Conservation (phyloP, 2,113 vertebrate species). For the Corvus cornix region DNA sequence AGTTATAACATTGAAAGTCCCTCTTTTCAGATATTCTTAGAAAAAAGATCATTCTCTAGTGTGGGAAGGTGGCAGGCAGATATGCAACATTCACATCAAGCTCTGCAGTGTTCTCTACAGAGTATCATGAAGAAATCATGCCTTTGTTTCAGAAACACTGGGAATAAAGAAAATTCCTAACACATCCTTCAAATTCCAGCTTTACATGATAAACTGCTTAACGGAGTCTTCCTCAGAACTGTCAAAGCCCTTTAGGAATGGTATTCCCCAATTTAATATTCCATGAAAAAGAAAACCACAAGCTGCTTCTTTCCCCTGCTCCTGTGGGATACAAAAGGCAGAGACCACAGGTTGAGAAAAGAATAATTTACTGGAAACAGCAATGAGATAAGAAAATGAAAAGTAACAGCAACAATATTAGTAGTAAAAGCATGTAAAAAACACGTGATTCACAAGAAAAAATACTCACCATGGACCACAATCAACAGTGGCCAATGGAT, state of each 20-base stretch:
- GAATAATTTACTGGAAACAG: neutral
- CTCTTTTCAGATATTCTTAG: neutral
- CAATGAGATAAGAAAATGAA: neutral
- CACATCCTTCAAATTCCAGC: neutral
- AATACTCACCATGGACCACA: neutral
- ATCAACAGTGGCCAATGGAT: fast-evolving
- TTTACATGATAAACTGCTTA: neutral
- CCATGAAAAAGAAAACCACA: neutral
- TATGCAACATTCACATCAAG: neutral
- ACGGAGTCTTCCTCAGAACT: neutral
- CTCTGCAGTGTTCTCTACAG: neutral
- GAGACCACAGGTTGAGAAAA: fast-evolving
- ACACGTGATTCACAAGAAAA: neutral
- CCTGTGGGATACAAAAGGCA: neutral
- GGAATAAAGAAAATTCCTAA: neutral
- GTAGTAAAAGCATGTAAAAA: neutral
- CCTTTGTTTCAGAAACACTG: neutral
- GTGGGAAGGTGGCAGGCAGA: neutral
- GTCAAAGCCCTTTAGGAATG: neutral
- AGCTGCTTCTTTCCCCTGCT: neutral
- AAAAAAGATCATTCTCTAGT: neutral
- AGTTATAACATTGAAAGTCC: neutral
- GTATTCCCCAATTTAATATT: neutral
- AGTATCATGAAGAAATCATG: neutral
- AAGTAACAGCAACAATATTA: neutral